phyloP scores from a whole-genome alignment of 2,797 vertebrate species.

The Ptychobarbus kaznakovi region DNA sequence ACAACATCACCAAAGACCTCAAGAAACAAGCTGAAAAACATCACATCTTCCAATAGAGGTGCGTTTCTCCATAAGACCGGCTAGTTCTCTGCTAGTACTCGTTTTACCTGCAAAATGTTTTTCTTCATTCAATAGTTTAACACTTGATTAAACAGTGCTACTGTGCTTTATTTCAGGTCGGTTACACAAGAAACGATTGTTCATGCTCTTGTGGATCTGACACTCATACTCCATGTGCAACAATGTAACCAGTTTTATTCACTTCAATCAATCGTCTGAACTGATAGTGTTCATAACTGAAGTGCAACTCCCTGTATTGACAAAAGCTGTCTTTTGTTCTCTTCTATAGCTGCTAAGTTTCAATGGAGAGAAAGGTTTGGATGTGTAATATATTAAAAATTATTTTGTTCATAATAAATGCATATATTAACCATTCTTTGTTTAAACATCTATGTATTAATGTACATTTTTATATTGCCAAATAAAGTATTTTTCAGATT shows the following conservation, averaged over 20 bases:
- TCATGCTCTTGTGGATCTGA: not conserved
- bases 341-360: not conserved
- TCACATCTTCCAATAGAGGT: not conserved
- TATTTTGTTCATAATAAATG: constrained; percentile 1
- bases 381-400: not conserved
- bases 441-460: not conserved
- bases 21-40: not conserved
- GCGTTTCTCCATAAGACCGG: not conserved
- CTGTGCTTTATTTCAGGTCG: constrained; percentile 31
- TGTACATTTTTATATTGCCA: constrained; percentile 9
- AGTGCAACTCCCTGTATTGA: not conserved
- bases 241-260: not conserved
- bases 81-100: not conserved
- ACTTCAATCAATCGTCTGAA: not conserved
- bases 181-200: not conserved
- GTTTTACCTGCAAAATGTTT: not conserved
- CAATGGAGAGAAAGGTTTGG: not conserved
- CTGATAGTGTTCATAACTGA: not conserved
- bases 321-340: not conserved
- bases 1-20: constrained; percentile 41
- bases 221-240: not conserved
- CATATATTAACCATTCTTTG: not conserved
- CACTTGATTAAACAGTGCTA: not conserved
- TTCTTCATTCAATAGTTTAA: not conserved
- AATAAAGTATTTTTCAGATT: constrained; percentile 14